Evolutionary conservation across 1,140 invertebrate genomes (phyloP), one percentile per base, ranked within the genome.

Genomic region (Oreohelix idahoensis): DNA sequence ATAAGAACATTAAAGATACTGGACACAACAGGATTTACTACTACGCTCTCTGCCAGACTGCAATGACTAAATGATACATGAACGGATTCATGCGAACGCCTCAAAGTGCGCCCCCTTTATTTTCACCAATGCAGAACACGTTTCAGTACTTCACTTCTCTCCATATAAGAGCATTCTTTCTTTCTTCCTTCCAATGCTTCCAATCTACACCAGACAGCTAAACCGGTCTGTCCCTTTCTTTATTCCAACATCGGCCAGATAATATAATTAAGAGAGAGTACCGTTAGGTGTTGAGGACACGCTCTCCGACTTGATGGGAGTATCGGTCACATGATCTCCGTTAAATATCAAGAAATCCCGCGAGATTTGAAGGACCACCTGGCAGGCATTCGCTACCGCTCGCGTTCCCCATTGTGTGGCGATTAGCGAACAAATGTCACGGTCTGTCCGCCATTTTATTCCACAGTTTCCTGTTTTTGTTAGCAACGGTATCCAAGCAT

Each of bases 241-340:
- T 32, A 17, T 32, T 32, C n/a, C n/a, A 66, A 10, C n/a, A 10
- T 32, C 36, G 17, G 23, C 11, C 36, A 20, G 1, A 39, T 73
- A 73, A 73, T 73, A 32, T 45, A 73, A 73, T 73, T 42, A 73
- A 26, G 17, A 42, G 15, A 15, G 71, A 11, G 71, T 42, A 73
- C 71, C 71, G 71, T 42, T 73, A 73, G 71, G n/a, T 73, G 42
- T 26, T 26, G 15, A 0, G 26, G 71, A 38, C 38, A n/a, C 39
- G 71, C 38, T 8, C 26, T 1, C 69, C 1, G 71, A 8, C 71
- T 42, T 73, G 36, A 39, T n/a, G 71, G 36, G 17, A 42, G 42
- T 73, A 73, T 73, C 71, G 36, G 71, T 73, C 71, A 73, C 71
- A 73, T 73, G 71, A 73, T 73, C 71, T 73, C 36, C 23, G 71